Evolutionary conservation across 2,888 invertebrate species (phyloP), one percentile per base, ranked within the genome.

Genomic region (Tetramorium bicarinatum): DNA sequence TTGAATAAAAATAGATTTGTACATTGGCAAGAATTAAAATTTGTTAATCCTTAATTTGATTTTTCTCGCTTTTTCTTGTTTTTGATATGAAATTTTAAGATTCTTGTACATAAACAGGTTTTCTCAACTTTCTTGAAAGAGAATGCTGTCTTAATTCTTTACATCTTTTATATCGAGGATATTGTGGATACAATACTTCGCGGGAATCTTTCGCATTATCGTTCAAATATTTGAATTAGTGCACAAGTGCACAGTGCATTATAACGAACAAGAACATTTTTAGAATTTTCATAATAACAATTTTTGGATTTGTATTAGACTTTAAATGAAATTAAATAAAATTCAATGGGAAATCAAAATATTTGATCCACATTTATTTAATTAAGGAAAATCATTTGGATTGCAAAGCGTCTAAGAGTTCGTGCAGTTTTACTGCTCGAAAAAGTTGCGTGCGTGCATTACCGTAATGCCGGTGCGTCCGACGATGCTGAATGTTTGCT

Each of bases 401-500:
- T 2, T 15, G 25, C 56, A 25, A 54, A 54, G 59, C 11, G 6
- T 59, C 21, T 44, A 15, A 41, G 7, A 21, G 25, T 49, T 3
- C 18, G 18, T 64, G n/a, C 18, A n/a, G 13, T 56, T 56, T 38
- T 44, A 8, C 13, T 49, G 34, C 15, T 4, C 29, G 25, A 38
- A 38, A 66, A 34, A 34, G 21, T 13, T 49, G 49, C 25, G 41
- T 29, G 61, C 34, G 25, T 59, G 49, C 49, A 38, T 34, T 52
- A 34, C 38, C n/a, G 21, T 72, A 72, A 72, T 15, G 44, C 52
- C 41, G 54, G 41, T 66, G 59, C 62, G 21, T 76, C n/a, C 66
- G 49, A 44, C 74, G 66, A 67, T 41, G 69, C 41, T 13, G 47
- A 29, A 66, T 80, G 81, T 62, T 59, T 49, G 81, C 71, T 56